Evolutionary conservation across 2,797 vertebrate genomes (phyloP).

Genomic region (Parambassis ranga): DNA sequence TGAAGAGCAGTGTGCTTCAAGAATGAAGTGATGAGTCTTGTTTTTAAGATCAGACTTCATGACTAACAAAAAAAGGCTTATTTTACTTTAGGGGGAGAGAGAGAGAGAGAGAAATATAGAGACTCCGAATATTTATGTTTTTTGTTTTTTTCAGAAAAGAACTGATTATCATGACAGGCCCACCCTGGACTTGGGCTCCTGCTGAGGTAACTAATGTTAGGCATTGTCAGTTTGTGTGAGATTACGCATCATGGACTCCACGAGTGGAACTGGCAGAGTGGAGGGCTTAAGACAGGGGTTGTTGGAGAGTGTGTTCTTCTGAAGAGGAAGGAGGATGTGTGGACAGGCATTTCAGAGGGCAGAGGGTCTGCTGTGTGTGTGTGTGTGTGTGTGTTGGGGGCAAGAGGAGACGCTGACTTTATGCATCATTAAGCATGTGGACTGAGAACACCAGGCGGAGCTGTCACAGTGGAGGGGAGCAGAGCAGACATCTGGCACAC

Average conservation of each 20-base stretch:
- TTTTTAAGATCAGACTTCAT: slow-evolving; percentile 23
- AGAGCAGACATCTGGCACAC: slow-evolving; percentile 72
- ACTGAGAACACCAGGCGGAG: slow-evolving; percentile 67
- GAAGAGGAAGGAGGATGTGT: slow-evolving; percentile 45
- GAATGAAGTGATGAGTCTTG: slow-evolving; percentile 23
- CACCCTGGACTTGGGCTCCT: slow-evolving; percentile 42
- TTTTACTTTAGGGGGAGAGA: slow-evolving; percentile 32
- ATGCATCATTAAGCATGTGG: slow-evolving; percentile 78
- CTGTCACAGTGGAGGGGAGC: slow-evolving; percentile 43
- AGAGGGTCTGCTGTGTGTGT: slow-evolving; percentile 13
- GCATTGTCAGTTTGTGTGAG: slow-evolving; percentile 71
- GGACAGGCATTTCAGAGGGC: slow-evolving; percentile 44
- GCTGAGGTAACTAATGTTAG: slow-evolving; percentile 60
- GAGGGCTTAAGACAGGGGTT: slow-evolving; percentile 29
- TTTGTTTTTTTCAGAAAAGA: slow-evolving; percentile 33
- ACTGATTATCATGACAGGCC: slow-evolving; percentile 60
- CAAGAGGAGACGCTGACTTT: slow-evolving; percentile 53
- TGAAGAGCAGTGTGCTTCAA: neutral
- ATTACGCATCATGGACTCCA: slow-evolving; percentile 62
- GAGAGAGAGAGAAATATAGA: neutral
- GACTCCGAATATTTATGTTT: slow-evolving; percentile 29
- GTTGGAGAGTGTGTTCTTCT: slow-evolving; percentile 25
- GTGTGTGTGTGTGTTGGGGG: neutral
- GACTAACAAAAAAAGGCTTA: slow-evolving; percentile 39
- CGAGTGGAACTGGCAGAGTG: slow-evolving; percentile 29